Conservation (phyloP, 2,888 invertebrate species). For the Drosophila prolongata region DNA sequence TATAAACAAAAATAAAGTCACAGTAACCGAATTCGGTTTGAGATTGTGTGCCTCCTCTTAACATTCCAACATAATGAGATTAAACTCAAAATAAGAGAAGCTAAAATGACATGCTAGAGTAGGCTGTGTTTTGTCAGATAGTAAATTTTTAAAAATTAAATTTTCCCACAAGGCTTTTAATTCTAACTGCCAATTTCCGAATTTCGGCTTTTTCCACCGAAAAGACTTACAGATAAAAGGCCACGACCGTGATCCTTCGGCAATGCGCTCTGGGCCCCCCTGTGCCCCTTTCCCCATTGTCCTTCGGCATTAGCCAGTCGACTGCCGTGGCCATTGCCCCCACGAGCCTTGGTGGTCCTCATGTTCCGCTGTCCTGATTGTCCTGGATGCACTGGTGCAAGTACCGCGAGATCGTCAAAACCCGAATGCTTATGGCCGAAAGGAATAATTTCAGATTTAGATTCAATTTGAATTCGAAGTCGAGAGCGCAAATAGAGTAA, state of each 20-base stretch:
- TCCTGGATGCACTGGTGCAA: not conserved
- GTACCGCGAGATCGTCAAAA: not conserved
- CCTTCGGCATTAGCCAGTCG: constrained; percentile 36
- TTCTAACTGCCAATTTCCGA: no score
- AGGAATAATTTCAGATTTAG: not conserved
- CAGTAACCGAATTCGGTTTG: no score
- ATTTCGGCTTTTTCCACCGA: no score
- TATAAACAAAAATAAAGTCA: no score
- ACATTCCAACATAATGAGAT: no score
- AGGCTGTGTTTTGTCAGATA: no score
- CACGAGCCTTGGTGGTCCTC: constrained; percentile 40
- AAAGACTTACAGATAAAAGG: not conserved
- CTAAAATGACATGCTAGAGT: no score
- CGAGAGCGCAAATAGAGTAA: constrained; percentile 1
- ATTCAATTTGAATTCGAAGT: constrained; percentile 25
- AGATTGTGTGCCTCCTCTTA: no score
- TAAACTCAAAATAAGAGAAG: no score
- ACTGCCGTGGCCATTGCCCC: constrained; percentile 34
- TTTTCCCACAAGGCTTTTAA: no score
- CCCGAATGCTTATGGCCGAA: not conserved
- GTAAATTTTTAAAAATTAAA: no score
- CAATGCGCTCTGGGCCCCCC: not conserved
- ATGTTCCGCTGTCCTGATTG: constrained; percentile 21
- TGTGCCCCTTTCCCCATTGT: not conserved
- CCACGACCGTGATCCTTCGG: not conserved